Percentiles rank a stretch among this genome's conserved stretches.
phyloP scores from a whole-genome alignment of 2,888 invertebrate species.

The Caenorhabditis auriculariae region DNA sequence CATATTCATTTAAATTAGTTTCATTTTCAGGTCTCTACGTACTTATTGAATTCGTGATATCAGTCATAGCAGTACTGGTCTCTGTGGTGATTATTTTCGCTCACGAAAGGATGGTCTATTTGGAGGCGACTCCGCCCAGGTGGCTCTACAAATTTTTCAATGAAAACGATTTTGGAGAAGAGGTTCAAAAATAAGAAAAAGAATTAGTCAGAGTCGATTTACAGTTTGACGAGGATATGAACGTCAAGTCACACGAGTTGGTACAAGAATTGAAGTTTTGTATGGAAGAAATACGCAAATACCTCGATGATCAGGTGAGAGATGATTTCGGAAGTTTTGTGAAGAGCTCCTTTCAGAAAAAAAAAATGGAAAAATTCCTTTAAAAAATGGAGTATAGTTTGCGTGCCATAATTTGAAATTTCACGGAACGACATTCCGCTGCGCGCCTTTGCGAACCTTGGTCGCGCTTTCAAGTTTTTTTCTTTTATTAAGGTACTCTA shows the following conservation, averaged over 20 bases:
- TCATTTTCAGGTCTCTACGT: slow-evolving; percentile 39
- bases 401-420: too few relatives aligned
- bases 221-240: slow-evolving; percentile 42
- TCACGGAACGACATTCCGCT: too few relatives aligned
- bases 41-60: slow-evolving; percentile 42
- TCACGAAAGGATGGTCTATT: slow-evolving; percentile 41
- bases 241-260: slow-evolving; percentile 31
- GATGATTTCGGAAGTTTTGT: not conserved
- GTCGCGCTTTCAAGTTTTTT: too few relatives aligned
- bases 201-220: slow-evolving; percentile 3
- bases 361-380: not conserved
- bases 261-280: slow-evolving; percentile 44
- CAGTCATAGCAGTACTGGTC: slow-evolving; percentile 39
- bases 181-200: slow-evolving; percentile 7
- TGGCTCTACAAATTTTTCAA: slow-evolving; percentile 37
- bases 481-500: too few relatives aligned
- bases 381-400: too few relatives aligned
- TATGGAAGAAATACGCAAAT: slow-evolving; percentile 32
- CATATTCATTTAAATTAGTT: too few relatives aligned
- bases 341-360: not conserved
- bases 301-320: slow-evolving; percentile 33
- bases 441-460: too few relatives aligned
- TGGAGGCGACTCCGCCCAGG: slow-evolving; percentile 33
- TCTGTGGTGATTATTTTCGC: slow-evolving; percentile 45
- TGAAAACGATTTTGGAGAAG: slow-evolving; percentile 7